A percentile compares a stretch with the other conserved stretches of the same genome.
Evolutionary conservation across 92 coral and sea anemone genomes (phyloP).

Genomic region (Zoanthus gigantus): DNA sequence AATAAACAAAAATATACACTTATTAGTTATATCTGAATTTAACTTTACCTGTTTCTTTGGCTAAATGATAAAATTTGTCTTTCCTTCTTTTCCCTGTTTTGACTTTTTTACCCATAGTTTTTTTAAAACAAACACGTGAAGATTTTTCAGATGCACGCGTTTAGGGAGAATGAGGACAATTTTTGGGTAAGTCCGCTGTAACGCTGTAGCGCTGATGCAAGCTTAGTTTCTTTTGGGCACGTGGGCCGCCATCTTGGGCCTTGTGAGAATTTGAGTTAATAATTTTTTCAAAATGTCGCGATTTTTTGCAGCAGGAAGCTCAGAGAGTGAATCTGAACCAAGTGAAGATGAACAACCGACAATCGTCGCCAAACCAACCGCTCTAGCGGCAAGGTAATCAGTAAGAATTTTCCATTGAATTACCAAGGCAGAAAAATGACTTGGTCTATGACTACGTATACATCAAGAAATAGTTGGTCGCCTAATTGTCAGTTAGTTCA

Average conservation of each 20-base stretch:
- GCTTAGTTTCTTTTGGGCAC: constrained; percentile 56
- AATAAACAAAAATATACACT: not conserved
- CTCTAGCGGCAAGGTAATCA: constrained; percentile 82
- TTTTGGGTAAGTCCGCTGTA: constrained; percentile 35
- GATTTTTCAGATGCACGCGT: constrained; percentile 1
- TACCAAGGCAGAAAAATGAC: not conserved
- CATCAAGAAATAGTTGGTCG: too few species aligned
- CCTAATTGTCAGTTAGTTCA: too few species aligned
- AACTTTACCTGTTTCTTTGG: constrained; percentile 94
- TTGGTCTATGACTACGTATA: not conserved
- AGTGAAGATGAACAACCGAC: constrained; percentile 88
- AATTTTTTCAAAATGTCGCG: constrained; percentile 75
- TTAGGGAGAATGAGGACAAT: constrained; percentile 35
- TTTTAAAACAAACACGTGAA: constrained; percentile 30
- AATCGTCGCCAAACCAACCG: constrained; percentile 76
- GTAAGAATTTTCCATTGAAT: not conserved
- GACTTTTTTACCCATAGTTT: constrained; percentile 87
- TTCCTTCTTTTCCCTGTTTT: constrained; percentile 92
- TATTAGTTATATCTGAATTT: not conserved
- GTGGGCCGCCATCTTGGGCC: constrained; percentile 89
- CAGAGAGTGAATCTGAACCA: constrained; percentile 88
- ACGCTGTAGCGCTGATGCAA: constrained; percentile 21
- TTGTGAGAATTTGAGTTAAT: constrained; percentile 13
- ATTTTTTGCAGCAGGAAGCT: constrained; percentile 94
- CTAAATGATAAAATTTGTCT: constrained; percentile 97